Conservation (phyloP, 2,113 vertebrate species). For the Psittacula cyanocephala region DNA sequence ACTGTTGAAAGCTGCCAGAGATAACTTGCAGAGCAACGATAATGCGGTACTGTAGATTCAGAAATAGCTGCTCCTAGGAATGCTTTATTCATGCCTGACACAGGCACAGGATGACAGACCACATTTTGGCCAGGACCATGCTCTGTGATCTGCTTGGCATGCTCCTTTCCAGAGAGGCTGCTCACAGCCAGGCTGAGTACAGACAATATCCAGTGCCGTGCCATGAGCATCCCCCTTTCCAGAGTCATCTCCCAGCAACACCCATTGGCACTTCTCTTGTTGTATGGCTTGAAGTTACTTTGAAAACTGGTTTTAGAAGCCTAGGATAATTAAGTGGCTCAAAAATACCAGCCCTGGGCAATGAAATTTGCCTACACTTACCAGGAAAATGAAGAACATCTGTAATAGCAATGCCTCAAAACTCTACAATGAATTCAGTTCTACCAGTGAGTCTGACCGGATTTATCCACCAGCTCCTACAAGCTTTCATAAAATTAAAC, state of each 20-base stretch:
- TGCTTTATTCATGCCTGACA: constrained; percentile 1
- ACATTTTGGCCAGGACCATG: not conserved
- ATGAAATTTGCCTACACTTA: constrained; percentile 10
- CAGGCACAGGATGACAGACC: not conserved
- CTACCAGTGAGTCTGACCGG: not conserved
- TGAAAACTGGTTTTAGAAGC: not conserved
- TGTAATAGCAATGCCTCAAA: not conserved
- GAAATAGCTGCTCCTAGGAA: constrained; percentile 1
- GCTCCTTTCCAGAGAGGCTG: not conserved
- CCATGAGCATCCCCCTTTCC: not conserved
- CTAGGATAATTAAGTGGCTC: not conserved
- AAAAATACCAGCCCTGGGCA: not conserved
- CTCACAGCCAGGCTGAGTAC: fast-evolving
- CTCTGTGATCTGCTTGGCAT: not conserved
- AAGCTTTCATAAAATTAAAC: constrained; percentile 35
- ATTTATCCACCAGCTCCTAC: constrained; percentile 15
- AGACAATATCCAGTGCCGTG: not conserved
- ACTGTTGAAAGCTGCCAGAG: not conserved
- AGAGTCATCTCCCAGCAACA: not conserved
- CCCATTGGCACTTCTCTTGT: not conserved
- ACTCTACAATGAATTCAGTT: not conserved
- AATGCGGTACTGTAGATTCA: not conserved
- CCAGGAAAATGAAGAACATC: constrained; percentile 12
- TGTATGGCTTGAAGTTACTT: not conserved
- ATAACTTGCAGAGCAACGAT: not conserved